These are phyloP conservation scores for Dasypogon diadema DNA, from an alignment of 2,888 invertebrate species.

Conservation along the genomic window DNA sequence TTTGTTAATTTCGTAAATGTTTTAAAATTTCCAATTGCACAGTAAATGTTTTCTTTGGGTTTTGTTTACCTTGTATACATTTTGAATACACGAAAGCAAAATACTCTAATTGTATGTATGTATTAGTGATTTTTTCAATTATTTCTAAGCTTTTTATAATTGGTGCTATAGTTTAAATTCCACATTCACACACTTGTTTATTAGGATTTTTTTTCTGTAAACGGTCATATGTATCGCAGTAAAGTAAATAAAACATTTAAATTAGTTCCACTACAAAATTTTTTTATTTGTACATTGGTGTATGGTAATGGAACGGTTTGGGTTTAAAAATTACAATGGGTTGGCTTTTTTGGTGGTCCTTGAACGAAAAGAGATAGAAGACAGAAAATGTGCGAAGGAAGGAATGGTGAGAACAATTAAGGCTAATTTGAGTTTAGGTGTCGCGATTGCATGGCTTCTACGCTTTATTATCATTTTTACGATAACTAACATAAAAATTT, in stretches of 20 bases:
- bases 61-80: slow-evolving; percentile 4
- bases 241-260: slow-evolving; percentile 42
- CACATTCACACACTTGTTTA: slow-evolving; percentile 45
- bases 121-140: slow-evolving; percentile 45
- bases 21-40: slow-evolving; percentile 32
- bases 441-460: slow-evolving; percentile 55
- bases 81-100: slow-evolving; percentile 18
- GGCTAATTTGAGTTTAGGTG: not conserved
- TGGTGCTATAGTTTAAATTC: slow-evolving; percentile 42
- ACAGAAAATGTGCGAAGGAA: slow-evolving; percentile 2
- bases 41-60: slow-evolving; percentile 18
- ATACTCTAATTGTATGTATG: slow-evolving; percentile 44
- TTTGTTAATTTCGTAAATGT: slow-evolving; percentile 20
- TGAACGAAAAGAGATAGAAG: not conserved
- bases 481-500: not conserved
- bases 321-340: not conserved
- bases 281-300: slow-evolving; percentile 34
- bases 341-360: slow-evolving; percentile 7
- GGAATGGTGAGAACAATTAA: slow-evolving; percentile 45
- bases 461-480: slow-evolving; percentile 30
- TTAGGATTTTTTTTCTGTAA: slow-evolving; percentile 48
- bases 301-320: not conserved
- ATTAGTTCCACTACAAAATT: slow-evolving; percentile 39
- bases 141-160: slow-evolving; percentile 50
- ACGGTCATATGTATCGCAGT: slow-evolving; percentile 44